phyloP scores from a whole-genome alignment of 2,797 vertebrate genomes.

The Limosa lapponica region DNA sequence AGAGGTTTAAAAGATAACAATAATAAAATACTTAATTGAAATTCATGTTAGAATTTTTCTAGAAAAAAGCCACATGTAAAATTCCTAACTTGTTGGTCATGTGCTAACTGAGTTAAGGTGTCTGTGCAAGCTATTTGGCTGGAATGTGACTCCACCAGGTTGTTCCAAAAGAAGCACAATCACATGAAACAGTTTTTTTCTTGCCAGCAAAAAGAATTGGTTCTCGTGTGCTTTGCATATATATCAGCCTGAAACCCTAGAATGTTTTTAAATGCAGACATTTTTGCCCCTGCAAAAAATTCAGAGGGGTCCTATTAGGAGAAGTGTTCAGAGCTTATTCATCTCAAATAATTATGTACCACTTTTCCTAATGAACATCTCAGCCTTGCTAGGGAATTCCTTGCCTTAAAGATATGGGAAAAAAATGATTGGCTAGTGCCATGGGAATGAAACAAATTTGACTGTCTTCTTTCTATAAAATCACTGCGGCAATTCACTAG shows the following conservation, averaged over 20 bases:
- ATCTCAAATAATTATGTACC: neutral
- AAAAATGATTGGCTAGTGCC: neutral
- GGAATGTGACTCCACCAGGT: neutral
- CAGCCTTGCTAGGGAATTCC: neutral
- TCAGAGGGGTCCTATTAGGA: neutral
- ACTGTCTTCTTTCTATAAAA: neutral
- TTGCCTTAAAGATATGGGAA: neutral
- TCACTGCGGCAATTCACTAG: neutral
- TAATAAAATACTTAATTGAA: neutral
- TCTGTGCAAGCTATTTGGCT: neutral
- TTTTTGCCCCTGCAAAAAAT: neutral
- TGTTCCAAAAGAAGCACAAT: neutral
- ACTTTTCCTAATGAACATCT: neutral
- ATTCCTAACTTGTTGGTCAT: rapidly evolving
- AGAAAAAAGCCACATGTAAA: neutral
- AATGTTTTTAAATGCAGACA: neutral
- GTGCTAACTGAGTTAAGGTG: neutral
- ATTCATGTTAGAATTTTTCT: neutral
- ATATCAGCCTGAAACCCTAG: neutral
- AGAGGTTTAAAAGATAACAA: neutral
- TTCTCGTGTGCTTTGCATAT: neutral
- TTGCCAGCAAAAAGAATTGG: neutral
- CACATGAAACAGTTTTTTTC: neutral
- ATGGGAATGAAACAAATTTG: neutral
- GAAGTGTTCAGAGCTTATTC: neutral